Conservation (phyloP, 2,797 vertebrate species). For the Phrynocephalus guinanensis region DNA sequence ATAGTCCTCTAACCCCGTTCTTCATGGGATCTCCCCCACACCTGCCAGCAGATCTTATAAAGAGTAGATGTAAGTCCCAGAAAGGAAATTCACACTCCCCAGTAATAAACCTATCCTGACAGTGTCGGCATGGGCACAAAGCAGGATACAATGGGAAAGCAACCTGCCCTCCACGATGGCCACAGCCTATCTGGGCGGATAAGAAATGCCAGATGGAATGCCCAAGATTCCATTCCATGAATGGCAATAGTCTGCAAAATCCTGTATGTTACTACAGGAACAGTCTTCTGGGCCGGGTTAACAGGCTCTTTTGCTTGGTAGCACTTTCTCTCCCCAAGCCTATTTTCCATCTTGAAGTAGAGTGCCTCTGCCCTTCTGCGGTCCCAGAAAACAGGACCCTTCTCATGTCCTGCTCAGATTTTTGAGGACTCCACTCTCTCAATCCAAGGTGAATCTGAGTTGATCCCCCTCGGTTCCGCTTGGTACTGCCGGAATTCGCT, state of each 20-base stretch:
- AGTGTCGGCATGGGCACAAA: background rate
- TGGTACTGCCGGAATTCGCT: slow-evolving; percentile 78
- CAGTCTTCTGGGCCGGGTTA: background rate
- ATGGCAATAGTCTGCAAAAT: slow-evolving; percentile 34
- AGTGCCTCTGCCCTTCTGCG: background rate
- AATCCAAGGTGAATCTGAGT: slow-evolving; percentile 88
- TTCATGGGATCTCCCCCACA: background rate
- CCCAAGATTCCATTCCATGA: background rate
- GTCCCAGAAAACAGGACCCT: slow-evolving; percentile 55
- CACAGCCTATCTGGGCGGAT: slow-evolving; percentile 37
- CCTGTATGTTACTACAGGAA: slow-evolving; percentile 11
- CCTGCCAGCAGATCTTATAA: background rate
- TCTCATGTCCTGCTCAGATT: slow-evolving; percentile 82
- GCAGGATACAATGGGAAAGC: slow-evolving; percentile 13
- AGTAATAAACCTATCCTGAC: slow-evolving; percentile 17
- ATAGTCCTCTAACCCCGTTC: background rate
- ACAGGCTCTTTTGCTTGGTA: slow-evolving; percentile 44
- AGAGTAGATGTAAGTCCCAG: background rate
- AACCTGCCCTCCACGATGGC: slow-evolving; percentile 4
- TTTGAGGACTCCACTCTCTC: slow-evolving; percentile 94
- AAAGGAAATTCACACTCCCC: background rate
- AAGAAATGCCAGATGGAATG: slow-evolving; percentile 40
- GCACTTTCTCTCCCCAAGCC: slow-evolving; percentile 13
- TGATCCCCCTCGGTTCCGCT: slow-evolving; percentile 68
- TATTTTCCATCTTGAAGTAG: background rate